Base-by-base conservation (phyloP, 2,113 vertebrate genomes). In the Brachirus orientalis region DNA sequence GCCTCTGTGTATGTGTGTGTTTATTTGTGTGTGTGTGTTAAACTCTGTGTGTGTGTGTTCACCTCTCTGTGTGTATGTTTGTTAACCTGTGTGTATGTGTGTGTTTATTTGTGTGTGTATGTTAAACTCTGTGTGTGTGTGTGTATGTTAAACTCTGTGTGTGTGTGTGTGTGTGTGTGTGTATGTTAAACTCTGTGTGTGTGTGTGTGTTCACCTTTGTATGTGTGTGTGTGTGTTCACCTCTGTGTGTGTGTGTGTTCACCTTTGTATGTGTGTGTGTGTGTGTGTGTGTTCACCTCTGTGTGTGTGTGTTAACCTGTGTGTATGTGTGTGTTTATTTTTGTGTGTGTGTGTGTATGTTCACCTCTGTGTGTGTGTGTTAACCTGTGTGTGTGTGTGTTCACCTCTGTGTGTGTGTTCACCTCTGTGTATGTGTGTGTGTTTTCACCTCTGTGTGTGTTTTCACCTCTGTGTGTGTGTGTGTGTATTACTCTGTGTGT, bases 1-100 rank as follows among this genome's bases (percentile, higher is more conserved):
- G 9, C 45, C 45, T 40, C n/a, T 37, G 7, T 35, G 14, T 63
- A 5, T 89, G 92, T n/a, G 0, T n/a, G n/a, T n/a, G n/a, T n/a
- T n/a, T n/a, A n/a, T n/a, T n/a, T n/a, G n/a, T n/a, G n/a, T n/a
- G n/a, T n/a, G 28, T 28, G 18, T 14, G 17, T 14, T 13, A 6
- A 45, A 20, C 18, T 19, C 18, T 19, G 5, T 35, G 53, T 5
- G 28, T 18, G 38, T 9, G 8, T 16, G 4, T 7, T 37, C 45
- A 18, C 45, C 45, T 40, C n/a, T 37, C 1, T 35, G 14, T 63
- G 7, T 89, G 92, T n/a, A n/a, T n/a, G n/a, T n/a, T n/a, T n/a
- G n/a, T n/a, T n/a, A n/a, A n/a, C n/a, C n/a, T n/a, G n/a, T n/a
- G n/a, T n/a, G n/a, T n/a, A n/a, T n/a, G n/a, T n/a, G 28, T 28